phyloP scores from a whole-genome alignment of 2,888 invertebrate species.

The Tetropium fuscum region DNA sequence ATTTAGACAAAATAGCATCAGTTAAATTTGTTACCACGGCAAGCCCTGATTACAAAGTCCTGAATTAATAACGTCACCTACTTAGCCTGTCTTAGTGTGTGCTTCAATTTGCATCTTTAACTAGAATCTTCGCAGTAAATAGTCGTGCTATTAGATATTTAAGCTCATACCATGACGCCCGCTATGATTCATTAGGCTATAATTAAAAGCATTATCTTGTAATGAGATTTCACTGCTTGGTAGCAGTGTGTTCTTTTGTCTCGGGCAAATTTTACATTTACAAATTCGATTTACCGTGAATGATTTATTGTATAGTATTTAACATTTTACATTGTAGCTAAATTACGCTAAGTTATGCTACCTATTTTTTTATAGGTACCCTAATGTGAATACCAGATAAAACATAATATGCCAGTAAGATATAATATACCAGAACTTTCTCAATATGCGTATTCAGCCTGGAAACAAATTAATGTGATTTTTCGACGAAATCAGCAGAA shows the following conservation, averaged over 20 bases:
- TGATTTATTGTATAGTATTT: slow-evolving; percentile 1
- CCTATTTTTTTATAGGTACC: too few relatives aligned
- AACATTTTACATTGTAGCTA: not conserved
- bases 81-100: slow-evolving; percentile 53
- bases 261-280: slow-evolving; percentile 8
- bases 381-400: too few relatives aligned
- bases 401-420: too few relatives aligned
- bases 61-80: slow-evolving; percentile 55
- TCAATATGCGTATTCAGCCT: too few relatives aligned
- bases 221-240: slow-evolving; percentile 34
- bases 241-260: slow-evolving; percentile 7
- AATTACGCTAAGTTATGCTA: too few relatives aligned
- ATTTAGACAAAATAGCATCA: slow-evolving; percentile 25
- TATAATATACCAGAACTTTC: too few relatives aligned
- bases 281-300: not conserved
- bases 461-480: too few relatives aligned
- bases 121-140: slow-evolving; percentile 53
- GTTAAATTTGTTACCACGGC: slow-evolving; percentile 23
- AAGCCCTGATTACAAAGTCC: slow-evolving; percentile 49
- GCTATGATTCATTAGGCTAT: slow-evolving; percentile 43
- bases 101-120: slow-evolving; percentile 60
- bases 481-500: too few relatives aligned
- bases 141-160: slow-evolving; percentile 45
- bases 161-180: slow-evolving; percentile 35
- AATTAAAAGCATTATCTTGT: slow-evolving; percentile 45